Conservation (phyloP, 1,140 invertebrate genomes). For the Teleopsis dalmanni region DNA sequence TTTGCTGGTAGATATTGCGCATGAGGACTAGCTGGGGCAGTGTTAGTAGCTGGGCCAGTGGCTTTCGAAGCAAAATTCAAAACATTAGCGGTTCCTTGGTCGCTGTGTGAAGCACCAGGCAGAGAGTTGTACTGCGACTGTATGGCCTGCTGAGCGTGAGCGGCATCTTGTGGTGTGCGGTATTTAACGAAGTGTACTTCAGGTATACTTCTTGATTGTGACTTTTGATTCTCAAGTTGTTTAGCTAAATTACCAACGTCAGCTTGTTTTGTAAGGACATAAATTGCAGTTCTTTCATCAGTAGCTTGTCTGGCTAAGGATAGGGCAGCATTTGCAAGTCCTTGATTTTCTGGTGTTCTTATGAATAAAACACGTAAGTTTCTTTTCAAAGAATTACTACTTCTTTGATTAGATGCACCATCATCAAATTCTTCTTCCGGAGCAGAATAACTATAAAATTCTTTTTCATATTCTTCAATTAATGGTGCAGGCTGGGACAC, state of each 20-base stretch:
- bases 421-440: constrained; percentile 35
- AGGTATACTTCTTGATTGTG: constrained; percentile 22
- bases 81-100: constrained; percentile 31
- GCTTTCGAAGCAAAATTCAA: constrained; percentile 29
- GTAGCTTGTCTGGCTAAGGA: constrained; percentile 53
- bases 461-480: constrained; percentile 17
- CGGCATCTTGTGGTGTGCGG: constrained; percentile 32
- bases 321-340: constrained; percentile 53
- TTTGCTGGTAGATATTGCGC: constrained; percentile 22
- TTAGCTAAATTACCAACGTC: constrained; percentile 31
- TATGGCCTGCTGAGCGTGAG: constrained; percentile 32
- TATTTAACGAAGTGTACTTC: constrained; percentile 41
- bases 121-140: constrained; percentile 34
- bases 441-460: constrained; percentile 35
- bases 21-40: constrained; percentile 10
- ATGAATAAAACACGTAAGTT: constrained; percentile 83
- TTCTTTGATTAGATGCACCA: constrained; percentile 12
- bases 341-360: constrained; percentile 58
- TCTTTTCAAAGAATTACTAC: constrained; percentile 54
- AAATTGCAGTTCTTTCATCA: constrained; percentile 77
- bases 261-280: constrained; percentile 67
- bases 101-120: constrained; percentile 24
- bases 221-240: constrained; percentile 28
- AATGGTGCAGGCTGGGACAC: background rate
- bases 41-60: constrained; percentile 6